phyloP scores from a whole-genome alignment of 2,888 invertebrate species.

The Baronia brevicornis region DNA sequence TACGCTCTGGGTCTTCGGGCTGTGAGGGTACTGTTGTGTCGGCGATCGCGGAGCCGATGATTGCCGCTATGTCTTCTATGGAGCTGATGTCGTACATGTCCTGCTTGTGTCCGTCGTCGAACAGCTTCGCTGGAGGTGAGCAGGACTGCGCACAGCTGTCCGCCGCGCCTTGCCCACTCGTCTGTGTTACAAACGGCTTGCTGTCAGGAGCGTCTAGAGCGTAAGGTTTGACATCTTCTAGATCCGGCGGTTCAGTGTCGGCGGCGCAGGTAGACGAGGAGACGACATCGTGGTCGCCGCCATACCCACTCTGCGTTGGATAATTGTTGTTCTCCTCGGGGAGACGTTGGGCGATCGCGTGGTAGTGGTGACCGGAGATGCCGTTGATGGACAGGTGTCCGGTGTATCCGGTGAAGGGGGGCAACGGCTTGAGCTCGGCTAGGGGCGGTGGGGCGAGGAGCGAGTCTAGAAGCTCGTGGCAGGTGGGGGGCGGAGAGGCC shows the following conservation, averaged over 20 bases:
- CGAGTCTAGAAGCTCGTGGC: conserved; percentile 83
- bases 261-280: conserved; percentile 83
- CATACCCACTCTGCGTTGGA: conserved; percentile 77
- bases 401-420: conserved; percentile 91
- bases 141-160: conserved; percentile 75
- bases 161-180: conserved; percentile 73
- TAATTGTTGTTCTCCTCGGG: conserved; percentile 85
- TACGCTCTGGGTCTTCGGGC: conserved; percentile 82
- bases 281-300: conserved; percentile 82
- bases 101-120: conserved; percentile 70
- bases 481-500: conserved; percentile 54
- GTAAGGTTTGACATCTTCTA: conserved; percentile 78
- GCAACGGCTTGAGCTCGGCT: conserved; percentile 87
- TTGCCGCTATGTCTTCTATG: conserved; percentile 89
- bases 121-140: conserved; percentile 66
- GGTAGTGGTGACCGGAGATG: conserved; percentile 90
- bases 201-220: conserved; percentile 70
- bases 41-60: conserved; percentile 91
- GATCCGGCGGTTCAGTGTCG: conserved; percentile 77
- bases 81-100: conserved; percentile 83
- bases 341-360: conserved; percentile 86
- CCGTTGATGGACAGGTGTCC: conserved; percentile 91
- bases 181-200: conserved; percentile 65
- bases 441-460: conserved; percentile 79
- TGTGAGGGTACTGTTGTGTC: conserved; percentile 89